Percentiles rank a stretch among this genome's conserved stretches.
Evolutionary conservation across 2,113 vertebrate genomes (phyloP).

Genomic region (Podocnemis expansa): DNA sequence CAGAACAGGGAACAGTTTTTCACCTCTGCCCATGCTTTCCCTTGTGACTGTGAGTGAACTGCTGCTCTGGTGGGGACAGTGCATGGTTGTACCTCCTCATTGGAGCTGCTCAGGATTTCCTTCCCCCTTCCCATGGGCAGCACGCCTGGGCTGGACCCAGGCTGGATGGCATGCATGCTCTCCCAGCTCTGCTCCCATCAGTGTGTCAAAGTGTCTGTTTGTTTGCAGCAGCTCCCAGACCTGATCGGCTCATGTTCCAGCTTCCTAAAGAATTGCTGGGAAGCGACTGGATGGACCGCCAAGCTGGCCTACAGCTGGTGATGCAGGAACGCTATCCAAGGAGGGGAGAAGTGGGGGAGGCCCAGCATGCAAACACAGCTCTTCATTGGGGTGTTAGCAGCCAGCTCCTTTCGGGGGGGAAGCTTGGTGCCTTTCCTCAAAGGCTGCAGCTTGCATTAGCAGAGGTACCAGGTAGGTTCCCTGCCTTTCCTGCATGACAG

Average conservation of each 20-base stretch:
- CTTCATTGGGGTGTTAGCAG: no score
- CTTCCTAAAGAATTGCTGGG: background rate
- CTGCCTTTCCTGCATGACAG: background rate
- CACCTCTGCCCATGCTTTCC: no score
- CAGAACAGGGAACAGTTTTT: no score
- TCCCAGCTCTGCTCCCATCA: background rate
- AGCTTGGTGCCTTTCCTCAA: background rate
- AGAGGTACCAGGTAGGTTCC: no score
- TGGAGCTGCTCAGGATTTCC: background rate
- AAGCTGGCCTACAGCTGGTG: background rate
- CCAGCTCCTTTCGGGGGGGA: no score
- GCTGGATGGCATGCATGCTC: background rate
- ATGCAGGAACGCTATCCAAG: background rate
- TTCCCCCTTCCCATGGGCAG: background rate
- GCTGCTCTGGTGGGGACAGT: background rate
- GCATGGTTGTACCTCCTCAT: background rate
- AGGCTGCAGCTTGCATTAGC: background rate
- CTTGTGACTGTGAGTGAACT: background rate
- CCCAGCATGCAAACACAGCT: background rate
- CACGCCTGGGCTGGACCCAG: no score
- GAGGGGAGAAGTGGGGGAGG: background rate
- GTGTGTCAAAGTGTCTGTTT: background rate
- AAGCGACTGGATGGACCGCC: background rate
- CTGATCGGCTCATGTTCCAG: background rate
- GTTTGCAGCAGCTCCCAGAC: background rate